phyloP scores from a whole-genome alignment of 2,888 invertebrate genomes.

The Herminia tarsipennalis region DNA sequence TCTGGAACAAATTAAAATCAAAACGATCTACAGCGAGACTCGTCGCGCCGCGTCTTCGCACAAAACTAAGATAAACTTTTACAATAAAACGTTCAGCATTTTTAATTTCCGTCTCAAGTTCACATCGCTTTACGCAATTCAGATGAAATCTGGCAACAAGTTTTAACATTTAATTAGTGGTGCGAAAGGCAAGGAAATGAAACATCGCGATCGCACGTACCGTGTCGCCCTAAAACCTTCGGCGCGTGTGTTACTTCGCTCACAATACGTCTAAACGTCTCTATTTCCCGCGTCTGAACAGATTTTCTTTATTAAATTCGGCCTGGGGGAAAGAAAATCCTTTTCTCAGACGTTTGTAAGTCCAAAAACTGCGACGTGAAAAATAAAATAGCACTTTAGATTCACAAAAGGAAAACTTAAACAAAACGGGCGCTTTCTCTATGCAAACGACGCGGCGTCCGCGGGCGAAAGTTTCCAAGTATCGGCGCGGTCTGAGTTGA shows the following conservation, averaged over 20 bases:
- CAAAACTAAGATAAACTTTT: slow-evolving; percentile 61
- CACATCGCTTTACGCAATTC: slow-evolving; percentile 61
- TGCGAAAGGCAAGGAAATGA: slow-evolving; percentile 65
- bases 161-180: slow-evolving; percentile 76
- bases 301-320: slow-evolving; percentile 63
- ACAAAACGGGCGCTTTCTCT: slow-evolving; percentile 73
- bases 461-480: slow-evolving; percentile 66
- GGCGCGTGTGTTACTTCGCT: slow-evolving; percentile 49
- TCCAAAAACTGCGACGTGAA: slow-evolving; percentile 50
- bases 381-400: slow-evolving; percentile 69
- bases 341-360: slow-evolving; percentile 44
- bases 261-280: slow-evolving; percentile 39
- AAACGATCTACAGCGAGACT: slow-evolving; percentile 41
- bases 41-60: slow-evolving; percentile 22
- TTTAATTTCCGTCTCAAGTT: slow-evolving; percentile 71
- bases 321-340: slow-evolving; percentile 42
- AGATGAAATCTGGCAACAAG: slow-evolving; percentile 72
- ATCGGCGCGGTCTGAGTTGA: slow-evolving; percentile 43
- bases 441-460: slow-evolving; percentile 68
- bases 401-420: slow-evolving; percentile 71
- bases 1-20: slow-evolving; percentile 42
- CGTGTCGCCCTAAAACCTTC: slow-evolving; percentile 50
- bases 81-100: slow-evolving; percentile 66
- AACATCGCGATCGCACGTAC: slow-evolving; percentile 60
- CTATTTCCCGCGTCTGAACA: slow-evolving; percentile 37